Conservation (phyloP, 2,797 vertebrate species). For the Novumbra hubbsi region DNA sequence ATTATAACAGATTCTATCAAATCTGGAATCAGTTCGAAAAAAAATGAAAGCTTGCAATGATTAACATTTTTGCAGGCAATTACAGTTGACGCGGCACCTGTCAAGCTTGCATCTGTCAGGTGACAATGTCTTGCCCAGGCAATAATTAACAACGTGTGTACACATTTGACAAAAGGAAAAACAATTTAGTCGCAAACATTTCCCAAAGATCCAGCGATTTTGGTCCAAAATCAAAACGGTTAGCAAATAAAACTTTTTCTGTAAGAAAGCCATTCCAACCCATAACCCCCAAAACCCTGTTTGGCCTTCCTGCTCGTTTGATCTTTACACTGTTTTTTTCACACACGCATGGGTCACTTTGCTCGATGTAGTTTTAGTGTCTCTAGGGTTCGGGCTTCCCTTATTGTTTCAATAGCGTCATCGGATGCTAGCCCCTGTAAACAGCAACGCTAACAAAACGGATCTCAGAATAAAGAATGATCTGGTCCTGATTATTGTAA, state of each 20-base stretch:
- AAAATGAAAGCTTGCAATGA: too few relatives aligned
- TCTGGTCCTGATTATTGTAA: slow-evolving; percentile 38
- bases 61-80: neutral
- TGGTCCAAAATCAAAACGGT: too few relatives aligned
- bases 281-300: too few relatives aligned
- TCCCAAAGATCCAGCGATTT: too few relatives aligned
- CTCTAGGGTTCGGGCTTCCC: slow-evolving; percentile 52
- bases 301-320: too few relatives aligned
- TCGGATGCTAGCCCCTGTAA: slow-evolving; percentile 45
- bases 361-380: neutral
- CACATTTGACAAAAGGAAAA: neutral
- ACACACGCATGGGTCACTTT: too few relatives aligned
- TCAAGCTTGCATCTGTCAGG: neutral
- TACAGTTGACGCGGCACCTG: neutral
- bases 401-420: slow-evolving; percentile 39
- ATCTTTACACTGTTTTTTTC: too few relatives aligned
- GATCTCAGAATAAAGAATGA: neutral
- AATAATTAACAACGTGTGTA: neutral
- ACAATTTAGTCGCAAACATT: too few relatives aligned
- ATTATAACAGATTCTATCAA: too few relatives aligned
- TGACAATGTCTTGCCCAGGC: neutral
- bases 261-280: too few relatives aligned
- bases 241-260: too few relatives aligned
- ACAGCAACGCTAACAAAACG: slow-evolving; percentile 52
- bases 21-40: too few relatives aligned